Base-by-base conservation (phyloP, 2,797 vertebrate species). In the Psittacula echo region DNA sequence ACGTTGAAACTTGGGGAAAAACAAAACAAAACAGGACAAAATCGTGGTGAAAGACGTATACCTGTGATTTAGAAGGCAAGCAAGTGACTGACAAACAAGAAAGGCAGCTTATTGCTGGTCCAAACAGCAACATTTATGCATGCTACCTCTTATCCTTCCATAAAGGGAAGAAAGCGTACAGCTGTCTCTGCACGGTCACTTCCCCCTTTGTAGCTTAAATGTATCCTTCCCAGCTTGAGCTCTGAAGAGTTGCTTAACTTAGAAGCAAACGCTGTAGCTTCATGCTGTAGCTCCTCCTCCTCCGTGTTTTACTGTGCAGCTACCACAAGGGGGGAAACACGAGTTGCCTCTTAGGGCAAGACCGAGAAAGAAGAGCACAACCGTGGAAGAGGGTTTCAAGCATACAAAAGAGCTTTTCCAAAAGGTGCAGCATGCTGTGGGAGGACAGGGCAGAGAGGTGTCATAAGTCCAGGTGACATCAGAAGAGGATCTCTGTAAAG, bases 41-140 rank as follows among this genome's bases (percentile, higher is more conserved):
- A 39, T 3, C 0, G 0, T 9, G 23, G 23, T 12, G 21, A 68
- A 61, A 62, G n/a, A 29, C 30, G 8, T 3, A 9, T 10, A 32
- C 5, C 18, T 34, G 8, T 21, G 29, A 11, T 62, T 53, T 4
- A 62, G 27, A 51, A 50, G 44, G 44, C 45, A 60, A 37, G 17
- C 68, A n/a, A 77, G 18, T 18, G 50, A 37, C 41, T 41, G 58
- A 45, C 58, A 32, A 50, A 21, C 10, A 23, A 0, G 0, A 70
- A 47, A 65, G 58, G 71, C 83, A 73, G 70, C 51, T 58, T 32
- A 37, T 41, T 34, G 54, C 22, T 72, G 11, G 45, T 22, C 77
- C 19, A 34, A 42, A 53, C 29, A 42, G 29, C 1, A 3, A 11
- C 30, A 13, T 30, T 56, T 22, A 11, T 1, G 1, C n/a, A 7